These are phyloP conservation scores for Nephrotoma guestfalica DNA, from an alignment of 2,888 invertebrate genomes.

Conservation along the genomic window DNA sequence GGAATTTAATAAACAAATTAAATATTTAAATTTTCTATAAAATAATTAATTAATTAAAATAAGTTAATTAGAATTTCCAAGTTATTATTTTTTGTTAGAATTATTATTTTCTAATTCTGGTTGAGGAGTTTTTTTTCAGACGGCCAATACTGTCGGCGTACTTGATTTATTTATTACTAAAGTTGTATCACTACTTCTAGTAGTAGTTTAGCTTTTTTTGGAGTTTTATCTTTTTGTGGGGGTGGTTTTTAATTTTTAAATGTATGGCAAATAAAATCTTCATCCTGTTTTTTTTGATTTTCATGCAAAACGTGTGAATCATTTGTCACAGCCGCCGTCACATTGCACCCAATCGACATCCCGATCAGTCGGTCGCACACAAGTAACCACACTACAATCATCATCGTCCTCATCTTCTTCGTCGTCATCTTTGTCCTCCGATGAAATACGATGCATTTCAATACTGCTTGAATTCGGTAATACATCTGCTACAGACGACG, in stretches of 20 bases:
- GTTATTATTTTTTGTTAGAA: not conserved
- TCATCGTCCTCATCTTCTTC: constrained; percentile 34
- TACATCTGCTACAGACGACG: constrained; percentile 5
- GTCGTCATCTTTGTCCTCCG: constrained; percentile 16
- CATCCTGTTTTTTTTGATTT: constrained; percentile 68
- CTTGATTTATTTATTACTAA: not conserved
- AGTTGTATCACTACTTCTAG: not conserved
- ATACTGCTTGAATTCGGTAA: constrained; percentile 1
- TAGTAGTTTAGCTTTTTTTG: not conserved
- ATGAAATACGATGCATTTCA: constrained; percentile 5
- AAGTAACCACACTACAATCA: constrained; percentile 57
- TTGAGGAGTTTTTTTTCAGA: not conserved
- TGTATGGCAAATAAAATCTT: constrained; percentile 68
- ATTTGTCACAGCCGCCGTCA: constrained; percentile 87
- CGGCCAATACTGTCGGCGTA: not conserved
- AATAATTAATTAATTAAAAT: not conserved
- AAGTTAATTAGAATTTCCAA: not conserved
- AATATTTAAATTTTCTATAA: not conserved
- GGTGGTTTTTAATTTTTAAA: constrained; percentile 26
- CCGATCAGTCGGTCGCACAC: constrained; percentile 62
- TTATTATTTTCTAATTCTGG: not conserved
- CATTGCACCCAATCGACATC: constrained; percentile 97
- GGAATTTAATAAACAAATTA: not conserved
- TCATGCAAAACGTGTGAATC: constrained; percentile 86
- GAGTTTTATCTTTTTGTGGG: not conserved